Conservation (phyloP, 2,113 vertebrate species). For the Sebastes fasciatus region DNA sequence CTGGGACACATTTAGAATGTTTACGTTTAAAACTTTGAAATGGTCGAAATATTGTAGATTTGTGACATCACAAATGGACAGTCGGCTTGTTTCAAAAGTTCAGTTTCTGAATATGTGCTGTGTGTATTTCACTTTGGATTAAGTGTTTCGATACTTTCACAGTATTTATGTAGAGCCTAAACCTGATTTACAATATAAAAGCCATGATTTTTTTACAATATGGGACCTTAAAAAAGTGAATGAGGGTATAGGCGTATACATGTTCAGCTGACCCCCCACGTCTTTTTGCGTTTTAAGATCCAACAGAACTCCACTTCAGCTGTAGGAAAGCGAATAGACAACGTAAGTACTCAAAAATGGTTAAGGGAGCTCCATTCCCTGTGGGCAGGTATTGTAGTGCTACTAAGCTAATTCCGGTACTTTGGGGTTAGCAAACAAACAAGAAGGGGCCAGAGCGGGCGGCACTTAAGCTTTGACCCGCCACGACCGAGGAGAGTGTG, state of each 20-base stretch:
- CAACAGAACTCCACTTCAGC: not conserved
- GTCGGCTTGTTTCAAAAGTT: no score
- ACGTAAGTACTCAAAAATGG: not conserved
- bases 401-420: slow-evolving; percentile 34
- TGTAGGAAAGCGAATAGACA: not conserved
- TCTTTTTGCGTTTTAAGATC: not conserved
- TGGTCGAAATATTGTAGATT: no score
- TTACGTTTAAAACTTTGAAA: no score
- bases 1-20: no score
- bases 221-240: not conserved
- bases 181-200: no score
- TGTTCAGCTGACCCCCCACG: slow-evolving; percentile 7
- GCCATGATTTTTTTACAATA: no score
- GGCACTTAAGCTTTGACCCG: slow-evolving; percentile 60
- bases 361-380: slow-evolving; percentile 10
- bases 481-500: slow-evolving; percentile 41
- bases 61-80: no score
- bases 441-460: not conserved
- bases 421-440: slow-evolving; percentile 54
- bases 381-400: not conserved
- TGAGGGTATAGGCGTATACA: not conserved
- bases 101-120: no score
- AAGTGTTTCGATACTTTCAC: no score
- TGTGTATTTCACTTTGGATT: no score
- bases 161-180: no score